Evolutionary conservation across 37 sponge, comb jelly and placozoan species (phyloP), one percentile per base, ranked within the genome.

Genomic region (Aplysina aerophoba): DNA sequence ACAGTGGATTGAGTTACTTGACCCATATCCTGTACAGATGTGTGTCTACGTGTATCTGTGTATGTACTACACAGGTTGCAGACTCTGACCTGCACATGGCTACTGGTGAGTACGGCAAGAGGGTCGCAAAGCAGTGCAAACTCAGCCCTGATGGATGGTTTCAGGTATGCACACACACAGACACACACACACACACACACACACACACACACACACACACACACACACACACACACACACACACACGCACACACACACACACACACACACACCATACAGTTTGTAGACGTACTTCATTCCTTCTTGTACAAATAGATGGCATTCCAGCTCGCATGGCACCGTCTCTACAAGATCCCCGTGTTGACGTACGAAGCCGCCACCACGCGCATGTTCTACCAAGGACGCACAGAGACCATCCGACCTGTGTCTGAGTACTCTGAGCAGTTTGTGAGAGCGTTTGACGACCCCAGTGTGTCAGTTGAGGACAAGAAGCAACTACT

Each of bases 361-460:
- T 84, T 89, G 33, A 94, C 95, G 1, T 94, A 94, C 53, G 95
- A 94, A 83, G 91, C 95, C 16, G 95, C 95, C 21, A 91, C 95
- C 20, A 94, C 95, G 0, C 79, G 95, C 39, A 75, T 94, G 82
- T 94, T 87, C 71, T 91, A 91, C 79, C 33, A 91, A 19, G 95
- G 95, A 14, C 84, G 95, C 8, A 94, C 95, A 35, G 95, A 94
- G 87, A 94, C 95, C 74, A 94, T 94, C 75, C 95, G 95, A 41
- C 95, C 95, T 21, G 89, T 91, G 35, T 89, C 95, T 24, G 85
- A 84, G 21, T 33, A 81, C 41, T 94, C 95, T 4, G 56, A 78
- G 35, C 34, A 82, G 17, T 94, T 91, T 74, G 84, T 84, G 27
- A 86, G 84, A 82, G 74, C 61, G 4, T 60, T 81, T 57, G 81